These are phyloP conservation scores for Myoxocephalus aenaeus DNA, from an alignment of 2,797 vertebrate genomes.

Conservation along the genomic window DNA sequence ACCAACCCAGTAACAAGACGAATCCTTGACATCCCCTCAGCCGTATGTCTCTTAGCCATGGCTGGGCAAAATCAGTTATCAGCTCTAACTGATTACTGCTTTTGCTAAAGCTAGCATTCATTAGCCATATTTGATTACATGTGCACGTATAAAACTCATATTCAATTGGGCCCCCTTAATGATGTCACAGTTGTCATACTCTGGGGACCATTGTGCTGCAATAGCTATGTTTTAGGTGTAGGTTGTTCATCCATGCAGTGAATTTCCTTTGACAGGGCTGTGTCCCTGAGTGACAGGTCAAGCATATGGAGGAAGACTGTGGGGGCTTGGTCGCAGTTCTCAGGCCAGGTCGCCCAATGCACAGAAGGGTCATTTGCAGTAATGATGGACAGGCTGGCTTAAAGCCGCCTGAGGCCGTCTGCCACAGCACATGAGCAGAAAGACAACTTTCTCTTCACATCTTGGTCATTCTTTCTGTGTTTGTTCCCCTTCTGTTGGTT, in stretches of 20 bases:
- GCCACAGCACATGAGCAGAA: slow-evolving; percentile 59
- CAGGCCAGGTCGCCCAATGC: slow-evolving; percentile 50
- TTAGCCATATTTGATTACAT: not conserved
- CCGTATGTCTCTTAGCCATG: not conserved
- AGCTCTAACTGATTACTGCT: not conserved
- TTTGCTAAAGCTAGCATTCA: not conserved
- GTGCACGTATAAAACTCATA: not conserved
- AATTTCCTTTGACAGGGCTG: slow-evolving; percentile 60
- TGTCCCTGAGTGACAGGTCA: slow-evolving; percentile 63
- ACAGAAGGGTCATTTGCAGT: slow-evolving; percentile 60
- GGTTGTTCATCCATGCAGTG: slow-evolving; percentile 44
- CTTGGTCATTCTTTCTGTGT: slow-evolving; percentile 54
- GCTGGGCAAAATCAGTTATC: not conserved
- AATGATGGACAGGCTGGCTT: slow-evolving; percentile 56
- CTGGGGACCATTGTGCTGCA: slow-evolving; percentile 7
- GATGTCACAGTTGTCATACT: not conserved
- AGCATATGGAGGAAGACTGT: slow-evolving; percentile 54
- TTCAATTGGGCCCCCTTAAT: not conserved
- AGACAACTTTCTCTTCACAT: slow-evolving; percentile 54
- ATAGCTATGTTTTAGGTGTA: slow-evolving; percentile 14
- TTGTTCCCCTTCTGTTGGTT: slow-evolving; percentile 46
- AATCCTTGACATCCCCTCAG: not conserved
- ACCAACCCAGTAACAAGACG: not conserved
- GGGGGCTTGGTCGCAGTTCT: slow-evolving; percentile 42
- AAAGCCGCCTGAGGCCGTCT: slow-evolving; percentile 46